phyloP scores from a whole-genome alignment of 2,888 invertebrate species.

The Thelaira solivaga region DNA sequence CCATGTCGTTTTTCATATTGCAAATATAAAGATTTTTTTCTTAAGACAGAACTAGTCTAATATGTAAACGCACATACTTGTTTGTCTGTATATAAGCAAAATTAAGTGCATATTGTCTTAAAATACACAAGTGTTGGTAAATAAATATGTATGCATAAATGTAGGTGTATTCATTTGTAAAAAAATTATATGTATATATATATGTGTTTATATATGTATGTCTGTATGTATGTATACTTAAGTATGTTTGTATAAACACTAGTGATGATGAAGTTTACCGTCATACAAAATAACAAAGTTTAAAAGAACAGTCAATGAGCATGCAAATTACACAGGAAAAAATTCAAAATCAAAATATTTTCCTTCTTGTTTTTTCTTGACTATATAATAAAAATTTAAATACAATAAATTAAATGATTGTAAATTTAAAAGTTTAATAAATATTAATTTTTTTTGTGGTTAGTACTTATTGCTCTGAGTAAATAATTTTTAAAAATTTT shows the following conservation, averaged over 20 bases:
- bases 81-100: not conserved
- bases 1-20: no score
- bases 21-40: no score
- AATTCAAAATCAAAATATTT: not conserved
- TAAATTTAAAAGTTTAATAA: no score
- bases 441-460: no score
- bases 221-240: no score
- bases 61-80: not conserved
- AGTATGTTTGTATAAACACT: no score
- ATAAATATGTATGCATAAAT: not conserved
- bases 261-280: slow-evolving; percentile 51
- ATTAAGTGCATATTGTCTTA: not conserved
- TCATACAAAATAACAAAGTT: slow-evolving; percentile 54
- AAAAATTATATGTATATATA: slow-evolving; percentile 8
- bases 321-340: slow-evolving; percentile 34
- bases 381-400: no score
- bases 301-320: slow-evolving; percentile 26
- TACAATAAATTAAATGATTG: no score
- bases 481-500: no score
- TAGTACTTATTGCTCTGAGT: no score
- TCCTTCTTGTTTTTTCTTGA: no score
- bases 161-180: slow-evolving; percentile 34
- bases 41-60: not conserved
- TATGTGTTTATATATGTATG: no score
- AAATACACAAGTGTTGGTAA: not conserved